These are phyloP conservation scores for Probosciger aterrimus DNA, from an alignment of 2,113 vertebrate species.

Conservation along the genomic window DNA sequence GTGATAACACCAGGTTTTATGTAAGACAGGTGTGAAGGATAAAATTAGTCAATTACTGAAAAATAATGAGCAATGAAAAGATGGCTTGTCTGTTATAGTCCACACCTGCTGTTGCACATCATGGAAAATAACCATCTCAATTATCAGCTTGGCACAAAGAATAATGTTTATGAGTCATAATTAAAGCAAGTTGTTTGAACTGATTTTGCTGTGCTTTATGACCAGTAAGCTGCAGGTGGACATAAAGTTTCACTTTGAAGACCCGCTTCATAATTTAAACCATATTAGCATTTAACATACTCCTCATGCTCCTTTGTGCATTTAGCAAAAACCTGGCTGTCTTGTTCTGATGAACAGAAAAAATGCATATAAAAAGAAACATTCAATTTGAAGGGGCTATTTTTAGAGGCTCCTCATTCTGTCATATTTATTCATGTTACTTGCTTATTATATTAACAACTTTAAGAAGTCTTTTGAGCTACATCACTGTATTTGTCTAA, in stretches of 20 bases:
- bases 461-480: conserved; percentile 7
- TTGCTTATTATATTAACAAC: conserved; percentile 21
- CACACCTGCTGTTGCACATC: conserved; percentile 49
- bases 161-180: conserved; percentile 45
- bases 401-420: conserved; percentile 31
- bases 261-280: conserved; percentile 29
- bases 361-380: neutral
- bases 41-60: conserved; percentile 50
- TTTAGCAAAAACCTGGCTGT: neutral
- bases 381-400: neutral
- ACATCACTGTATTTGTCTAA: conserved; percentile 36
- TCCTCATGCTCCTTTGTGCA: neutral
- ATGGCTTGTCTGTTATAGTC: conserved; percentile 7
- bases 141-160: conserved; percentile 62
- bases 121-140: conserved; percentile 51
- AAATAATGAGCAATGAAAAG: conserved; percentile 38
- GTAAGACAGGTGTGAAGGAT: neutral
- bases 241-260: neutral
- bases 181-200: conserved; percentile 35
- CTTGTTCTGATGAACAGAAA: conserved; percentile 12
- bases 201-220: conserved; percentile 45
- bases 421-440: conserved; percentile 12
- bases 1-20: neutral
- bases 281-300: conserved; percentile 5
- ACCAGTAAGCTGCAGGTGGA: conserved; percentile 46